Base-by-base conservation (phyloP, 2,113 vertebrate genomes). In the Esox niger region DNA sequence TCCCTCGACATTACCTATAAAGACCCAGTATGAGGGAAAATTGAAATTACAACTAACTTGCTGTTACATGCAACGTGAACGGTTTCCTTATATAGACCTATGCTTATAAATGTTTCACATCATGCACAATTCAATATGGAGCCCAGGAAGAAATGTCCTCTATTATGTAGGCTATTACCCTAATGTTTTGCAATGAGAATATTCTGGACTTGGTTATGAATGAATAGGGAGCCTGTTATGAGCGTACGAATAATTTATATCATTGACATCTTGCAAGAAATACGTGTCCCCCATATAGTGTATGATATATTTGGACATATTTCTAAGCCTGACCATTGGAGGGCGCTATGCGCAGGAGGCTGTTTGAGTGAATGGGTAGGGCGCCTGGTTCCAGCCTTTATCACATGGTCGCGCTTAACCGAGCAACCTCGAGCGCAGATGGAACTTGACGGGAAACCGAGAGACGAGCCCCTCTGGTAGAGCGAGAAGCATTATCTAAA, bases 401-500 rank as follows among this genome's bases (percentile, higher is more conserved):
- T 88, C 88, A 87, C 87, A 80, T 87, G 87, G 83, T 85, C 69
- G 79, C 66, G 82, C 72, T 73, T 71, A 52, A 75, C 74, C 33
- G 54, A 65, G 66, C 38, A 46, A 68, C 46, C 23, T 20, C 20
- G 74, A 84, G 77, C 76, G 78, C 77, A 82, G 88, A 88, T 87
- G 86, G 86, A 87, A 82, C 80, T 80, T 76, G 84, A 83, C 70
- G 82, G 83, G 66, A 61, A 84, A 76, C 79, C 83, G 83, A 77
- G 85, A 86, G 84, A 82, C 86, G 86, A 88, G 79, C 79, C 87
- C 81, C 86, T 83, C 82, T 66, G 82, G 56, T 80, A 69, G 77
- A 76, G 80, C 85, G 82, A 83, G 47, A 80, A 84, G 86, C 88
- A 84, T 86, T 84, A 69, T 77, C 84, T 82, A 82, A 84, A 82